Percentiles rank a stretch among this genome's conserved stretches.
Conservation (phyloP, 2,113 vertebrate species). For the Odontesthes bonariensis region DNA sequence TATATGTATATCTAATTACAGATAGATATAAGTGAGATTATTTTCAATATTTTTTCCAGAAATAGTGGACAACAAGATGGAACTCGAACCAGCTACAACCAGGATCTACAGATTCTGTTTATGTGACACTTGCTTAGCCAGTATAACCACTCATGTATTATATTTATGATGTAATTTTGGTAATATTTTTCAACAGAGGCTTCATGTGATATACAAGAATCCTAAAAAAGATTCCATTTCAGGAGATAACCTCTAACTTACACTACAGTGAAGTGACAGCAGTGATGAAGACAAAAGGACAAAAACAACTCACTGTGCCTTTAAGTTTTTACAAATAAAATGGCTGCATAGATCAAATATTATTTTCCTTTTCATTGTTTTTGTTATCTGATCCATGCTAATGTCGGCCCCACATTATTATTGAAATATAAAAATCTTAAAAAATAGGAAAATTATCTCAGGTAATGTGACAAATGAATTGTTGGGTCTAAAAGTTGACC, state of each 20-base stretch:
- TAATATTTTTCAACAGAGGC: constrained; percentile 12
- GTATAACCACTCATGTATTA: too few species aligned
- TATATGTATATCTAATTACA: constrained; percentile 42
- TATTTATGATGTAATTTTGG: constrained; percentile 14
- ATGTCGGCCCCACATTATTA: not conserved
- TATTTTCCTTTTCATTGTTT: not conserved
- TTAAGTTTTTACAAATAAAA: constrained; percentile 22
- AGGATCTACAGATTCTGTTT: too few species aligned
- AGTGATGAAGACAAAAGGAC: constrained; percentile 23
- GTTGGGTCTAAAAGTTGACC: too few species aligned
- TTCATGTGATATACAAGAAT: constrained; percentile 1
- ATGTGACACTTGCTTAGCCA: too few species aligned
- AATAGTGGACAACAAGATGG: too few species aligned
- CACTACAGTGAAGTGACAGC: constrained; percentile 20
- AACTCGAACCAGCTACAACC: too few species aligned
- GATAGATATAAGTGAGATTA: not conserved
- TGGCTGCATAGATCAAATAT: constrained; percentile 4
- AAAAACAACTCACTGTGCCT: not conserved
- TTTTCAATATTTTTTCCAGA: too few species aligned
- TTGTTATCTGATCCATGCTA: constrained; percentile 3
- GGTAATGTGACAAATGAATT: not conserved
- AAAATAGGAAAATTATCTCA: not conserved
- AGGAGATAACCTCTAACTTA: constrained; percentile 20
- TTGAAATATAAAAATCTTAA: constrained; percentile 1
- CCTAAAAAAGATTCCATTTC: constrained; percentile 30